Evolutionary conservation across 1,140 invertebrate genomes (phyloP), one percentile per base, ranked within the genome.

Genomic region (Chironomus tepperi): DNA sequence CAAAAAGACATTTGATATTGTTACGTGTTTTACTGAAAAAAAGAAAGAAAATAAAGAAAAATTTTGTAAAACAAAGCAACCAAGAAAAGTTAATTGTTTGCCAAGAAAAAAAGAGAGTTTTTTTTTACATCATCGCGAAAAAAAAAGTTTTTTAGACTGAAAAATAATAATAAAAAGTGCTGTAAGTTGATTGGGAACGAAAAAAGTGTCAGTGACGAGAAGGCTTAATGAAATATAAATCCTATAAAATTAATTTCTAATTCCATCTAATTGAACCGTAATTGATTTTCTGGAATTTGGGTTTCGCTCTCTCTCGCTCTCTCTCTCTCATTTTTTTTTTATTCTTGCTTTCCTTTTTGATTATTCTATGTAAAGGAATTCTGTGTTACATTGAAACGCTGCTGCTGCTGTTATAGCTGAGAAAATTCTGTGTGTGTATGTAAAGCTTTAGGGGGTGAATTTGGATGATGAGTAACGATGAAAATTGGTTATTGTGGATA

Each of bases 231-330:
- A 70, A 70, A 19, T 18, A 70, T 21, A 70, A 70, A 70, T 70
- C 65, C 65, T 19, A 9, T 70, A 70, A 70, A 70, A 70, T 70
- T 70, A 70, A 70, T 19, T 70, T 70, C 65, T 70, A 70, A 70
- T 70, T 21, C 65, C 65, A 19, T 70, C 65, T 70, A 70, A 70
- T 70, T 70, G 65, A 70, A 70, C 65, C 18, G 65, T 70, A 70
- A 70, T 70, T 70, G 65, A 70, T 70, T 70, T 70, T 70, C 65
- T 70, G 16, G 65, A 57, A 57, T 57, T 57, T 57, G 18, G 65
- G 18, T 19, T 21, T 18, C 16, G 19, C 18, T 10, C 9, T 9
- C 65, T 70, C 65, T 70, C 15, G 3, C 64, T 67, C 16, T 70
- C 65, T 18, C 65, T 0, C 47, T 57, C 47, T 57, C 47, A 57